Conservation (phyloP, 92 coral and sea anemone species). For the Plumapathes pennacea region DNA sequence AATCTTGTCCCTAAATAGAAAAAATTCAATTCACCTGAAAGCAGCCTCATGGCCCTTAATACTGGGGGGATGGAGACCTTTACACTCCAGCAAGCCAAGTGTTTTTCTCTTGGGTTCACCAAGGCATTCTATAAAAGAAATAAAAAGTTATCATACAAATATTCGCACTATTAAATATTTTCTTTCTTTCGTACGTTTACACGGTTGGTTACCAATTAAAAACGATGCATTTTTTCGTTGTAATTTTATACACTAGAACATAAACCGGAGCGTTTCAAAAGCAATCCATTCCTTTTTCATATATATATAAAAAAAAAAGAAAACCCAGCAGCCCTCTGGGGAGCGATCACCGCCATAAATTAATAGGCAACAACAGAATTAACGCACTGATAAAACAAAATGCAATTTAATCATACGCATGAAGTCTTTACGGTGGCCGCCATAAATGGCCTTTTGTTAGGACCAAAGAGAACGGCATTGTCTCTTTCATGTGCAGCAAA, state of each 20-base stretch:
- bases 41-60: no score
- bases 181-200: not conserved
- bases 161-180: not conserved
- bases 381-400: no score
- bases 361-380: no score
- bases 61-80: slow-evolving; percentile 1
- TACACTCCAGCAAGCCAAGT: not conserved
- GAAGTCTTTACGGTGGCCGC: slow-evolving; percentile 23
- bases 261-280: no score
- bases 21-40: no score
- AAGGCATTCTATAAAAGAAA: not conserved
- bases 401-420: no score
- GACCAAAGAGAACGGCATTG: slow-evolving; percentile 40
- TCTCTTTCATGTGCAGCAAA: slow-evolving; percentile 22
- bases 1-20: no score
- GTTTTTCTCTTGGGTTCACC: slow-evolving; percentile 2
- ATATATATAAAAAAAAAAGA: no score
- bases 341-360: no score
- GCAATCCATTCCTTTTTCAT: no score
- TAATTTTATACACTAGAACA: no score
- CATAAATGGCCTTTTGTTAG: slow-evolving; percentile 26
- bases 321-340: no score
- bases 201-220: not conserved
- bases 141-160: not conserved
- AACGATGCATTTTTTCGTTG: not conserved